Base-by-base conservation (phyloP, 1,140 invertebrate genomes). In the Zaprionus taronus region DNA sequence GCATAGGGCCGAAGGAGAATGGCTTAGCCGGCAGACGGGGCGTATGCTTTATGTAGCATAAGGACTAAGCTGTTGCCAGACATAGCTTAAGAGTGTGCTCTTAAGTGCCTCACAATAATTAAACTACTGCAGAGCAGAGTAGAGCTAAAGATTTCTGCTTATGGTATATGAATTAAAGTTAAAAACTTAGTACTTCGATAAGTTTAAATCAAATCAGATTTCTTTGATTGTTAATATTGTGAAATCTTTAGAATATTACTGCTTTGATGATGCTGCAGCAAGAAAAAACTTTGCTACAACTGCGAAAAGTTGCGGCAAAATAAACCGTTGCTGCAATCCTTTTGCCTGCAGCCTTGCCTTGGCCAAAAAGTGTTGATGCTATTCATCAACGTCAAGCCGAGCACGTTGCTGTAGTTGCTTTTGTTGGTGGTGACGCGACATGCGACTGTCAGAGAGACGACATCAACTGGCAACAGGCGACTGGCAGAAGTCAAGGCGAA, bases 331-430 rank as follows among this genome's bases (percentile, higher is more conserved):
- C 72, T 26, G 49, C 38, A 38, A 74, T 55, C 44, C 63, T 58
- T 72, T 65, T 70, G 57, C 57, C 67, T 2, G 26, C n/a, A 67
- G 60, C 41, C 65, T 34, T 70, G 53, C 26, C 36, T 69, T 76
- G 49, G 51, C 76, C 53, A 63, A 85, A 84, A 75, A 78, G 74
- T 71, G 82, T 70, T 75, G 64, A 75, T 81, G 82, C 85, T 85
- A 85, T 84, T 81, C 79, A 83, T 84, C 82, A 85, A 84, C 71
- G 82, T 84, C 82, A 71, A 53, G 44, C 51, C 49, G 72, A 81
- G 31, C 49, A 66, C 53, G 72, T 60, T 80, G 73, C 56, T 80
- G 61, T 12, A 22, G 51, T 56, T 66, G 64, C 38, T 66, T 53
- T 12, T 44, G 17, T 12, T 47, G 53, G 11, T 55, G 60, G 51